A percentile compares a stretch with the other conserved stretches of the same genome.
These are phyloP conservation scores for Lithophane ornitopus DNA, from an alignment of 2,888 invertebrate genomes.

Conservation along the genomic window DNA sequence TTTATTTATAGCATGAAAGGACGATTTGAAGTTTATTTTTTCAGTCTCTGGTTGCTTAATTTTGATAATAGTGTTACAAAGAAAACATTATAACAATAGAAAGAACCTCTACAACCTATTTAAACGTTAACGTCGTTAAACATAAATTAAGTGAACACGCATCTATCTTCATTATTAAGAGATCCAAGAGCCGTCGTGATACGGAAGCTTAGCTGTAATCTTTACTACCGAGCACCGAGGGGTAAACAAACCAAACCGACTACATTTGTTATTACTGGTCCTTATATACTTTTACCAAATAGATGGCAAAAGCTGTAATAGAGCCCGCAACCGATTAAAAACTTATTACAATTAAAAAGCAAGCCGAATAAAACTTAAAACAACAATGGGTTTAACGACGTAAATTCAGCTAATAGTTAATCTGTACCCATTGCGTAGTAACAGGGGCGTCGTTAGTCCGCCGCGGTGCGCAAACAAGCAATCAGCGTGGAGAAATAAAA, in stretches of 20 bases:
- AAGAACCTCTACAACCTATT: slow-evolving; percentile 3
- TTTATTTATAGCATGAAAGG: background rate
- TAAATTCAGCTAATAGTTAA: slow-evolving; percentile 53
- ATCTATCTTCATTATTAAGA: slow-evolving; percentile 66
- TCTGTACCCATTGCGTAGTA: slow-evolving; percentile 64
- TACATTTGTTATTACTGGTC: slow-evolving; percentile 38
- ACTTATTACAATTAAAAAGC: slow-evolving; percentile 38
- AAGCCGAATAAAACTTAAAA: slow-evolving; percentile 30
- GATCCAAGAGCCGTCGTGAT: slow-evolving; percentile 52
- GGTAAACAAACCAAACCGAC: slow-evolving; percentile 15
- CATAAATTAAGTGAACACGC: slow-evolving; percentile 56
- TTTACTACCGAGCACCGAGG: slow-evolving; percentile 21
- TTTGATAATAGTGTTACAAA: background rate
- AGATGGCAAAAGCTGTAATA: slow-evolving; percentile 22
- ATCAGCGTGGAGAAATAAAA: slow-evolving; percentile 68
- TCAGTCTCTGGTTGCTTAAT: too few species aligned
- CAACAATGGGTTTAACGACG: slow-evolving; percentile 41
- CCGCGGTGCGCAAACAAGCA: slow-evolving; percentile 66
- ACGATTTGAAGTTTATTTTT: too few species aligned
- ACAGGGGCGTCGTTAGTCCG: slow-evolving; percentile 61
- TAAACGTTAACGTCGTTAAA: slow-evolving; percentile 45
- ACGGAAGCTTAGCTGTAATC: slow-evolving; percentile 53
- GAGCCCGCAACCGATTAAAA: slow-evolving; percentile 24
- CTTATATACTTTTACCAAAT: slow-evolving; percentile 2
- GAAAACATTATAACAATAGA: slow-evolving; percentile 13